A percentile compares a stretch with the other conserved stretches of the same genome.
Conservation (phyloP, 64 coral and sea anemone species). For the Stichodactyla mertensii region DNA sequence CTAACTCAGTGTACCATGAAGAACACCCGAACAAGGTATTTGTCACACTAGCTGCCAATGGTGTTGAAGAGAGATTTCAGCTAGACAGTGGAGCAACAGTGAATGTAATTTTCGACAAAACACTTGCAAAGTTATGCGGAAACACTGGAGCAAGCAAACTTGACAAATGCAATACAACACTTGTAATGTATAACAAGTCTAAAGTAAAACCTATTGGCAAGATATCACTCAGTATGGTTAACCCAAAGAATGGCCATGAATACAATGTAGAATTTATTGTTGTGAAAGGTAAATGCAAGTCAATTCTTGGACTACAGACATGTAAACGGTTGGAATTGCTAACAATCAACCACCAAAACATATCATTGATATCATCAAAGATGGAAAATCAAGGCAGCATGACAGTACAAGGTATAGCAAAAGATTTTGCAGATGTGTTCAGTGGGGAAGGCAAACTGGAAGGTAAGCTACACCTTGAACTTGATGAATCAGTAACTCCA, state of each 20-base stretch:
- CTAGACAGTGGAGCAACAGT: too few species aligned
- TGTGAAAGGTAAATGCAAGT: not conserved
- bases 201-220: slow-evolving; percentile 27
- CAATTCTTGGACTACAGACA: not conserved
- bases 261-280: slow-evolving; percentile 16
- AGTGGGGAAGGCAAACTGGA: slow-evolving; percentile 26
- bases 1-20: too few species aligned
- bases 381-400: not conserved
- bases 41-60: too few species aligned
- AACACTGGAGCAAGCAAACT: not conserved
- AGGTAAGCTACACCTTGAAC: slow-evolving; percentile 40
- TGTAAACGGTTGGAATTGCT: slow-evolving; percentile 6
- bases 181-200: slow-evolving; percentile 52
- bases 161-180: slow-evolving; percentile 19
- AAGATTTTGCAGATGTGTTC: slow-evolving; percentile 18
- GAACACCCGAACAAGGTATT: too few species aligned
- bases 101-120: slow-evolving; percentile 20
- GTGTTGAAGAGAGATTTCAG: too few species aligned
- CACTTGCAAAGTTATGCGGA: slow-evolving; percentile 5
- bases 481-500: slow-evolving; percentile 26
- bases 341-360: slow-evolving; percentile 7
- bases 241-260: slow-evolving; percentile 8
- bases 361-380: not conserved
- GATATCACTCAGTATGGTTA: slow-evolving; percentile 8
- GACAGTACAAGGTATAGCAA: slow-evolving; percentile 14